Percentiles rank a stretch among this genome's conserved stretches.
Evolutionary conservation across 2,888 invertebrate species (phyloP).

Genomic region (Epicampocera succincta): DNA sequence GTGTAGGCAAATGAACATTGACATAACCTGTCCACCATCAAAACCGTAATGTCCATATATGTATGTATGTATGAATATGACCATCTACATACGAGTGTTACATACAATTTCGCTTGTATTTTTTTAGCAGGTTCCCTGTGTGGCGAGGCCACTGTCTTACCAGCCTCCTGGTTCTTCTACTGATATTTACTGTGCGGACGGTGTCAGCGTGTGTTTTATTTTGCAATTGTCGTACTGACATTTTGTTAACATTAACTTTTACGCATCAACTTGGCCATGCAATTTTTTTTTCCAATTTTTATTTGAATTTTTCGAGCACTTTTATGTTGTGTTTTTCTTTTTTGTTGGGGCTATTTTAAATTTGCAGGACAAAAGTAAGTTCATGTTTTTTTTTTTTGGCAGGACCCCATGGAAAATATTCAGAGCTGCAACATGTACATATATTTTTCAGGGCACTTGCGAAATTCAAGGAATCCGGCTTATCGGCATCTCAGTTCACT

Average conservation of each 20-base stretch:
- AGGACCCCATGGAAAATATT: too few species aligned
- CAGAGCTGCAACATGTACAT: too few species aligned
- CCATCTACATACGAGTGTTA: too few species aligned
- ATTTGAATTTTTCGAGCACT: not conserved
- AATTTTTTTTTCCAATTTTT: constrained; percentile 29
- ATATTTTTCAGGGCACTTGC: too few species aligned
- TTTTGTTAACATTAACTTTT: constrained; percentile 68
- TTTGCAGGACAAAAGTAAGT: constrained; percentile 14
- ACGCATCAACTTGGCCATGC: constrained; percentile 58
- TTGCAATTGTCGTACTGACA: constrained; percentile 62
- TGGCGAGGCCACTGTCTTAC: not conserved
- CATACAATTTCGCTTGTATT: too few species aligned
- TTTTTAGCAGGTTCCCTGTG: not conserved
- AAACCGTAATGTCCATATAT: constrained; percentile 32
- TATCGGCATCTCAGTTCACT: too few species aligned
- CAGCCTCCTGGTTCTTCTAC: too few species aligned
- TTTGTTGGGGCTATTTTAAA: too few species aligned
- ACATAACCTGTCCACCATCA: constrained; percentile 55
- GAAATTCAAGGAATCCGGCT: too few species aligned
- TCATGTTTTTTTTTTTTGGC: constrained; percentile 7
- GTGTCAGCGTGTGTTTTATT: constrained; percentile 42
- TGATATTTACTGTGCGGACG: constrained; percentile 12
- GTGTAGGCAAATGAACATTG: constrained; percentile 29
- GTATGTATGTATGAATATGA: too few species aligned
- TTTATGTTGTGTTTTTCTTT: constrained; percentile 8